Percentiles rank a stretch among this genome's conserved stretches.
Conservation (phyloP, 2,888 invertebrate genomes). For the Melanotus villosus region DNA sequence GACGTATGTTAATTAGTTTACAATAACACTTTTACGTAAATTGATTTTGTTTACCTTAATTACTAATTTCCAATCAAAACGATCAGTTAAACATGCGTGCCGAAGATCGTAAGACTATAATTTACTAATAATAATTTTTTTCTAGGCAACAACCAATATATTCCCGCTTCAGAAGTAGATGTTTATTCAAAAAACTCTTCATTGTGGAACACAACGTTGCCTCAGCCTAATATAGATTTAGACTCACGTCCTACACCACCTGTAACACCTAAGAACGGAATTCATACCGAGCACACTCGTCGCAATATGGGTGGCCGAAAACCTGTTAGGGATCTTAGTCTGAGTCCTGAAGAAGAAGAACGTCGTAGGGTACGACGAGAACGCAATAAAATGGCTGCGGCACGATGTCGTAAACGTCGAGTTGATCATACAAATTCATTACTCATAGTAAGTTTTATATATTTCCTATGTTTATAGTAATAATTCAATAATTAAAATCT, state of each 20-base stretch:
- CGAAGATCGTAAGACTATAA: too few relatives aligned
- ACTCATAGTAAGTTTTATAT: conserved; percentile 76
- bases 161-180: conserved; percentile 65
- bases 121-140: conserved; percentile 16
- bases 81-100: too few relatives aligned
- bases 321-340: conserved; percentile 82
- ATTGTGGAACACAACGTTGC: conserved; percentile 64
- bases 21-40: too few relatives aligned
- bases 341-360: conserved; percentile 94
- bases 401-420: conserved; percentile 94
- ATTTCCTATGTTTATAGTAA: too few relatives aligned
- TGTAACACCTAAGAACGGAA: conserved; percentile 55
- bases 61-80: not conserved
- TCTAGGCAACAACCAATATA: conserved; percentile 67
- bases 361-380: conserved; percentile 89
- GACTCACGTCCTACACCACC: conserved; percentile 64
- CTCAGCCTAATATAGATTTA: conserved; percentile 62
- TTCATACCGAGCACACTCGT: conserved; percentile 65
- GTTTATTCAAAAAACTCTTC: conserved; percentile 54
- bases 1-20: too few relatives aligned
- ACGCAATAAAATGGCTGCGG: conserved; percentile 97
- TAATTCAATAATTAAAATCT: too few relatives aligned
- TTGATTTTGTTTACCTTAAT: not conserved
- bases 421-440: conserved; percentile 96
- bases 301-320: conserved; percentile 90